Evolutionary conservation across 2,888 invertebrate species (phyloP).

Genomic region (Globia sparganii): DNA sequence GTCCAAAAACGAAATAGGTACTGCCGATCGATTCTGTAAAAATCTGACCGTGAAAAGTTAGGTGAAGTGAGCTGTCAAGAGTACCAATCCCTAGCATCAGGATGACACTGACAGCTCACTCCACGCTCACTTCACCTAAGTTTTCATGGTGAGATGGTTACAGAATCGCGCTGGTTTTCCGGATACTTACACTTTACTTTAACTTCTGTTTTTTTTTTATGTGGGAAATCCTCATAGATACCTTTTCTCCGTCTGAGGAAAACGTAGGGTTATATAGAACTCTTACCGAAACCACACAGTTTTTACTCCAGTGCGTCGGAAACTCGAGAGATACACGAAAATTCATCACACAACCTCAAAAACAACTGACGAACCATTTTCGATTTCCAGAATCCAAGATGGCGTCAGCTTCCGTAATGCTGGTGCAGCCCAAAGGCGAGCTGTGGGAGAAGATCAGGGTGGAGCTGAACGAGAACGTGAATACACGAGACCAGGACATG

Average conservation of each 20-base stretch:
- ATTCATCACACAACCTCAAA: neutral
- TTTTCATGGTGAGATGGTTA: too few species aligned
- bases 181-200: too few species aligned
- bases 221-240: neutral
- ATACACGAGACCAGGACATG: slow-evolving; percentile 90
- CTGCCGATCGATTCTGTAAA: too few species aligned
- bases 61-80: too few species aligned
- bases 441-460: slow-evolving; percentile 92
- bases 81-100: too few species aligned
- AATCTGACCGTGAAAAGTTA: too few species aligned
- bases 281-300: neutral
- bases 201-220: too few species aligned
- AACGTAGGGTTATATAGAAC: neutral
- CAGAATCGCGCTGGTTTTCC: too few species aligned
- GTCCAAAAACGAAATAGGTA: too few species aligned
- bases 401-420: slow-evolving; percentile 87
- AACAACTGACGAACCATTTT: neutral
- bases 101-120: too few species aligned
- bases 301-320: too few species aligned
- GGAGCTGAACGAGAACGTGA: slow-evolving; percentile 92
- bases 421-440: slow-evolving; percentile 92
- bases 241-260: neutral
- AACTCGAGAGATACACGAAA: neutral
- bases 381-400: slow-evolving; percentile 67
- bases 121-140: too few species aligned